A percentile compares a stretch with the other conserved stretches of the same genome.
phyloP scores from a whole-genome alignment of 2,888 invertebrate species.

The Gonocerus acuteangulatus region DNA sequence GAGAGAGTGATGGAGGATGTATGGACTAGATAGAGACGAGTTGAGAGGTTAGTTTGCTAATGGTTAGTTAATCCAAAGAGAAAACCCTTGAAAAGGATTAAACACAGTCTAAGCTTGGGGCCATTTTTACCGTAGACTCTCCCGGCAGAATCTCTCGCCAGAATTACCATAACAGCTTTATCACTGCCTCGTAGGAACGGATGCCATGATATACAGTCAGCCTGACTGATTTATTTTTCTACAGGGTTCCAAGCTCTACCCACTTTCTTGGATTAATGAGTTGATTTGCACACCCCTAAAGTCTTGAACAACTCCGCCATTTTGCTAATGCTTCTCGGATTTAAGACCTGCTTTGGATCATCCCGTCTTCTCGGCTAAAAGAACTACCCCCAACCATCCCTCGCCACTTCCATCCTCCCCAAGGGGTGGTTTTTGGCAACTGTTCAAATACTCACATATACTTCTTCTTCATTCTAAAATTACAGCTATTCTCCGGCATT shows the following conservation, averaged over 20 bases:
- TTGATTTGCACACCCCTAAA: constrained; percentile 13
- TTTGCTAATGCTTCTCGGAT: constrained; percentile 14
- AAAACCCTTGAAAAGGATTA: too few relatives aligned
- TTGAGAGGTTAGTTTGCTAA: too few relatives aligned
- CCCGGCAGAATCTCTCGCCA: not conserved
- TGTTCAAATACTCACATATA: not conserved
- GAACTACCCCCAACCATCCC: not conserved
- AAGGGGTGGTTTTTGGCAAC: constrained; percentile 11
- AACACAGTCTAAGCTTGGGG: too few relatives aligned
- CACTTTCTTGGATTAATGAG: constrained; percentile 17
- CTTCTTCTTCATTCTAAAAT: constrained; percentile 7
- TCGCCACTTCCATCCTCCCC: not conserved
- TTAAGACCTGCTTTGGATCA: constrained; percentile 4
- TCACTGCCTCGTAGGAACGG: not conserved
- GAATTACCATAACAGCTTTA: constrained; percentile 22
- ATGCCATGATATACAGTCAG: not conserved
- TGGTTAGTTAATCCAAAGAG: too few relatives aligned
- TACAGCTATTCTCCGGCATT: too few relatives aligned
- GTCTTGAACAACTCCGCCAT: constrained; percentile 7
- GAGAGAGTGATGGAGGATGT: too few relatives aligned
- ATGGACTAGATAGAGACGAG: too few relatives aligned
- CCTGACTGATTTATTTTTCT: constrained; percentile 11
- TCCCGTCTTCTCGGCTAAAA: constrained; percentile 2
- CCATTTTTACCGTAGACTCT: constrained; percentile 6
- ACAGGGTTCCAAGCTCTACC: not conserved